Conservation (phyloP, 2,888 invertebrate species). For the Synergus laeviventris region DNA sequence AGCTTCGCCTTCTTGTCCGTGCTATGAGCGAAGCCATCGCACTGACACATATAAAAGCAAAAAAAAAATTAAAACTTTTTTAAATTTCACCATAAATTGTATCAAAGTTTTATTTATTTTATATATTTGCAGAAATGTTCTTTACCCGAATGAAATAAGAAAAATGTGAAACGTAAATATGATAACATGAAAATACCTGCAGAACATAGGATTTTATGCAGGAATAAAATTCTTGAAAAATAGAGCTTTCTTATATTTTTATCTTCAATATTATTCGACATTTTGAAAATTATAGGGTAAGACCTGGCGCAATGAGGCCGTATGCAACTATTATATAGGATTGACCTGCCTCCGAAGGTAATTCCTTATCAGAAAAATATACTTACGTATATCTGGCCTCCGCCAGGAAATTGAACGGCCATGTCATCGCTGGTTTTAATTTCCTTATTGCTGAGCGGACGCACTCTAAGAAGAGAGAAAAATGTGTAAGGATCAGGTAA, state of each 20-base stretch:
- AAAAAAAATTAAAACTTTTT: constrained; percentile 38
- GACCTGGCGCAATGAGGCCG: background rate
- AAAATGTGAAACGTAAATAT: too few species aligned
- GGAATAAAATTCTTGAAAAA: too few species aligned
- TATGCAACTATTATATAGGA: background rate
- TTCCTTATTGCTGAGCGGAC: constrained; percentile 89
- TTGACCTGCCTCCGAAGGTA: background rate
- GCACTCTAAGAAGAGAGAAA: constrained; percentile 80
- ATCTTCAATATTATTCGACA: constrained; percentile 9
- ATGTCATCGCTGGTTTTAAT: constrained; percentile 82
- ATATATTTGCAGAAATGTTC: too few species aligned
- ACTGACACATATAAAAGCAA: constrained; percentile 54
- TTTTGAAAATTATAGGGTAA: background rate
- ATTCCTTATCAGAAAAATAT: constrained; percentile 42
- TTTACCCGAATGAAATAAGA: too few species aligned
- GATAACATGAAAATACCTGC: too few species aligned
- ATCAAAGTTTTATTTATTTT: background rate
- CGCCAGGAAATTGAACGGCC: constrained; percentile 90
- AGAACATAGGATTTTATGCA: too few species aligned
- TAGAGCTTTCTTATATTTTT: background rate
- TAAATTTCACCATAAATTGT: background rate
- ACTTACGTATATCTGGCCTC: constrained; percentile 88
- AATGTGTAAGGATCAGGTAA: constrained; percentile 29
- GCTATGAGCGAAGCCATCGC: constrained; percentile 66
- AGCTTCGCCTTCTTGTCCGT: constrained; percentile 86